A percentile compares a stretch with the other conserved stretches of the same genome.
phyloP scores from a whole-genome alignment of 1,140 invertebrate genomes.

The Drusus annulatus region DNA sequence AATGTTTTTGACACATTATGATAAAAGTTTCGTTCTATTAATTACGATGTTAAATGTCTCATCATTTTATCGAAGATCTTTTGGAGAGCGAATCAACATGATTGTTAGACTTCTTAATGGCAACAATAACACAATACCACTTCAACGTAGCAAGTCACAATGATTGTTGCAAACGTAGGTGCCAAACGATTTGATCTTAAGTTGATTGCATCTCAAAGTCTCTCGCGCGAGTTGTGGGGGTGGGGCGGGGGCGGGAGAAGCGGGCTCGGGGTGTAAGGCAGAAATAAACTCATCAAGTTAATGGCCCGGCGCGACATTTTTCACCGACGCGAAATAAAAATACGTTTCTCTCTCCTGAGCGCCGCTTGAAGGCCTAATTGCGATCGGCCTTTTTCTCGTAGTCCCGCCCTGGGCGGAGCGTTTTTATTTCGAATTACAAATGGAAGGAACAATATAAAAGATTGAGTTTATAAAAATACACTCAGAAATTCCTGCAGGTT shows the following conservation, averaged over 20 bases:
- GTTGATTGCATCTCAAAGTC: conserved; percentile 18
- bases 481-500: background rate
- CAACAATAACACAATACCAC: no score
- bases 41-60: no score
- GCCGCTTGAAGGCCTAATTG: conserved; percentile 50
- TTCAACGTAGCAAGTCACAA: no score
- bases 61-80: no score
- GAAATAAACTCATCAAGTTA: conserved; percentile 59
- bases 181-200: no score
- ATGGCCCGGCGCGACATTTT: conserved; percentile 56
- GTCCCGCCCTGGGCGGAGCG: background rate
- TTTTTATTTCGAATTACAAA: conserved; percentile 36
- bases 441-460: conserved; percentile 24
- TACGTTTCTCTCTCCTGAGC: conserved; percentile 46
- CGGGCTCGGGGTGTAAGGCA: conserved; percentile 16
- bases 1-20: no score
- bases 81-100: no score
- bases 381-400: conserved; percentile 48
- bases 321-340: conserved; percentile 56
- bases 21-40: no score
- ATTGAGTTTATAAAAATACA: background rate
- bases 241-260: background rate
- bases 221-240: background rate
- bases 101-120: no score
- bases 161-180: no score